phyloP scores from a whole-genome alignment of 2,113 vertebrate species.

The Mesitornis unicolor region DNA sequence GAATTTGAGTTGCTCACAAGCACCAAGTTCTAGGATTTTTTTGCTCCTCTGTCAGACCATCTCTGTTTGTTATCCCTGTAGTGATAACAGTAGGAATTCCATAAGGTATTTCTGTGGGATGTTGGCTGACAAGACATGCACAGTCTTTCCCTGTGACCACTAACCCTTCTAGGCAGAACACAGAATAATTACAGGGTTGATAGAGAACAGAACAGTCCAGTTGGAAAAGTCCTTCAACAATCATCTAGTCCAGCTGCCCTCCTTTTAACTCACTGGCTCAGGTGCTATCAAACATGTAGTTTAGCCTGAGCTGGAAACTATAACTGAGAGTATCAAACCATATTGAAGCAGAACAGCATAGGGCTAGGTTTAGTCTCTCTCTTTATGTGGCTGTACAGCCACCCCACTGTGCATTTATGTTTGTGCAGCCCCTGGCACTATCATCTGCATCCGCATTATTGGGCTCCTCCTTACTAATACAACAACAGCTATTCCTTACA shows the following conservation, averaged over 20 bases:
- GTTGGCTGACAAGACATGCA: background rate
- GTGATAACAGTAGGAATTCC: background rate
- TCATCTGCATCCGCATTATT: background rate
- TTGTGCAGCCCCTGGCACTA: background rate
- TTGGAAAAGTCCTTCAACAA: background rate
- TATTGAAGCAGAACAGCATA: background rate
- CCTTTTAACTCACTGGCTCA: background rate
- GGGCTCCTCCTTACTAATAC: background rate
- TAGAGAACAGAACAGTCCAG: background rate
- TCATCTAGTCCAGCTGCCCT: background rate
- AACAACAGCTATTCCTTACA: fast-evolving
- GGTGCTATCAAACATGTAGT: fast-evolving
- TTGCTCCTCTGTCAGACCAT: background rate
- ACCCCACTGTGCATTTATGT: too few species aligned
- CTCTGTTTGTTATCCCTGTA: background rate
- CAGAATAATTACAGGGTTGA: background rate
- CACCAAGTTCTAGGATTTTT: background rate
- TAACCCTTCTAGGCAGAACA: background rate
- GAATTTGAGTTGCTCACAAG: background rate
- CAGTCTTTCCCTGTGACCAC: background rate
- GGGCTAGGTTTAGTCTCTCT: background rate
- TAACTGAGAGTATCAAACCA: background rate
- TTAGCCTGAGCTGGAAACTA: background rate
- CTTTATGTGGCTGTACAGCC: background rate
- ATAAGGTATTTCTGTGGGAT: background rate